Conservation (phyloP, 2,888 invertebrate species). For the Patella pellucida region DNA sequence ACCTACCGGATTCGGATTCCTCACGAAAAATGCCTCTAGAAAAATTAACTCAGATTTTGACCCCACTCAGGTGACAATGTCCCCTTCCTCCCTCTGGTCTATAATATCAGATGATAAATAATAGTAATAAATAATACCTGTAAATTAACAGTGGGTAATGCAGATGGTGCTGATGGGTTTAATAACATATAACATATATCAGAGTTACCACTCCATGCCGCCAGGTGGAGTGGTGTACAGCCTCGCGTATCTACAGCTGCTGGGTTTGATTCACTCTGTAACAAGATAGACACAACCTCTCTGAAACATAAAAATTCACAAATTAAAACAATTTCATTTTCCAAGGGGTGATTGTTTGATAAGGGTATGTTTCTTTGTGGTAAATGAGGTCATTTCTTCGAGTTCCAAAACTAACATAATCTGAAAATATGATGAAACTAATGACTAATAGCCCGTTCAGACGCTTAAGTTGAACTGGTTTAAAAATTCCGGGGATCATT, state of each 20-base stretch:
- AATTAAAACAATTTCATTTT: too few species aligned
- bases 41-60: too few species aligned
- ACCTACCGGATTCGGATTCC: too few species aligned
- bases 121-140: conserved; percentile 50
- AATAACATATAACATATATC: conserved; percentile 89
- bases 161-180: conserved; percentile 70
- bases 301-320: conserved; percentile 72
- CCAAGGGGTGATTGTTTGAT: neutral
- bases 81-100: too few species aligned
- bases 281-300: conserved; percentile 86
- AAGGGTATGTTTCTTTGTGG: neutral
- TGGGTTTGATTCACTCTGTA: conserved; percentile 89
- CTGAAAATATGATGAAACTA: neutral
- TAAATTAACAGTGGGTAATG: conserved; percentile 58
- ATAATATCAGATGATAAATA: too few species aligned
- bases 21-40: too few species aligned
- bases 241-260: conserved; percentile 91
- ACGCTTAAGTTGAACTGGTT: too few species aligned
- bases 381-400: neutral
- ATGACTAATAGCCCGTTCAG: too few species aligned
- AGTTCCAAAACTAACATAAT: neutral
- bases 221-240: conserved; percentile 91
- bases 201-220: conserved; percentile 93
- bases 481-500: too few species aligned
- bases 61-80: too few species aligned